Conservation (phyloP, 1,140 invertebrate species). For the Polypedilum pembai region DNA sequence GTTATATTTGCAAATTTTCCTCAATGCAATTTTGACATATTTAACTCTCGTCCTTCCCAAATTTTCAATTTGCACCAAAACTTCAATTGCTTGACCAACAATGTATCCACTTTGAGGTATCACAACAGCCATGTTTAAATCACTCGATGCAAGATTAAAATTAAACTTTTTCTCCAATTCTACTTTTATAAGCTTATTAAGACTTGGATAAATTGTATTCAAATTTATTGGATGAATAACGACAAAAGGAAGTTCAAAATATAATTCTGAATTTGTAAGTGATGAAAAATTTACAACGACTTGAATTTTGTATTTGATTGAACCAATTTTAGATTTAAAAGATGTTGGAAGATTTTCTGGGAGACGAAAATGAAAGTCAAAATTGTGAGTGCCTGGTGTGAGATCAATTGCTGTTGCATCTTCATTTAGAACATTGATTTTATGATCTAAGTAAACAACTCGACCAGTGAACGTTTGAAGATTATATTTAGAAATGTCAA, state of each 20-base stretch:
- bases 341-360: not conserved
- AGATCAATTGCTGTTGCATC: not conserved
- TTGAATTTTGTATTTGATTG: conserved; percentile 2
- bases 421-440: not conserved
- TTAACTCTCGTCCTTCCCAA: not conserved
- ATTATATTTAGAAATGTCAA: not conserved
- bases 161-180: not conserved
- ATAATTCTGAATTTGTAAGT: not conserved
- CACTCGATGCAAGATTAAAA: not conserved
- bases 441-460: not conserved
- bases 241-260: not conserved
- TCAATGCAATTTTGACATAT: not conserved
- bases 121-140: not conserved
- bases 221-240: not conserved
- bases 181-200: not conserved
- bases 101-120: not conserved
- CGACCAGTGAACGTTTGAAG: not conserved
- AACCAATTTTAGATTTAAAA: not conserved
- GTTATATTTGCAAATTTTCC: not conserved
- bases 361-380: not conserved
- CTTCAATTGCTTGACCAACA: not conserved
- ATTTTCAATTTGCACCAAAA: not conserved
- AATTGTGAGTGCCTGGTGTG: not conserved
- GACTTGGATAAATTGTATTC: not conserved
- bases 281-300: not conserved